Conservation (phyloP, 2,888 invertebrate species). For the Dromius quadrimaculatus region DNA sequence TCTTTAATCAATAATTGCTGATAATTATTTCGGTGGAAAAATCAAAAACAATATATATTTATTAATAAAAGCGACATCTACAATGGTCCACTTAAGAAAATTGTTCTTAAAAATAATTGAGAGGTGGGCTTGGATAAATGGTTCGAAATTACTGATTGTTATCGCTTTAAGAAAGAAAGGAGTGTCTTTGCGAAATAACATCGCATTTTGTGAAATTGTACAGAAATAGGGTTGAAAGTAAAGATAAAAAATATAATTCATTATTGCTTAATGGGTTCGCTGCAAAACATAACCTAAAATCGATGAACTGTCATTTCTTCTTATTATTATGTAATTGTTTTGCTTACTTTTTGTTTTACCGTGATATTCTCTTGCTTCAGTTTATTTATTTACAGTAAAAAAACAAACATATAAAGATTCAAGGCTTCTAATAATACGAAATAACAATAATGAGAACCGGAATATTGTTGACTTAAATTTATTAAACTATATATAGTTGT, state of each 20-base stretch:
- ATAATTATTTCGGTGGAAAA: slow-evolving; percentile 2
- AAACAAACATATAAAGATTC: too few species aligned
- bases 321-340: too few species aligned
- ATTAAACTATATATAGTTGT: background rate
- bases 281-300: too few species aligned
- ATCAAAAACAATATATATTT: slow-evolving; percentile 14
- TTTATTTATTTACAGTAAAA: too few species aligned
- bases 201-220: too few species aligned
- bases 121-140: slow-evolving; percentile 38
- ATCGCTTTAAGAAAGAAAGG: slow-evolving; percentile 7
- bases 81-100: slow-evolving; percentile 43
- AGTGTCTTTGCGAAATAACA: background rate
- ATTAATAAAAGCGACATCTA: slow-evolving; percentile 17
- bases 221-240: too few species aligned
- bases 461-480: background rate
- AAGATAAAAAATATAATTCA: too few species aligned
- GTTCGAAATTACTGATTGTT: slow-evolving; percentile 38
- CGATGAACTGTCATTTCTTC: too few species aligned
- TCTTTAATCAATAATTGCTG: background rate
- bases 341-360: too few species aligned
- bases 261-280: too few species aligned
- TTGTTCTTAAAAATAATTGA: slow-evolving; percentile 40
- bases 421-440: background rate
- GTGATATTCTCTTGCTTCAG: too few species aligned
- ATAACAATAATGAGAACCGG: background rate